phyloP scores from a whole-genome alignment of 2,888 invertebrate species.

The Trichogramma evanescens region DNA sequence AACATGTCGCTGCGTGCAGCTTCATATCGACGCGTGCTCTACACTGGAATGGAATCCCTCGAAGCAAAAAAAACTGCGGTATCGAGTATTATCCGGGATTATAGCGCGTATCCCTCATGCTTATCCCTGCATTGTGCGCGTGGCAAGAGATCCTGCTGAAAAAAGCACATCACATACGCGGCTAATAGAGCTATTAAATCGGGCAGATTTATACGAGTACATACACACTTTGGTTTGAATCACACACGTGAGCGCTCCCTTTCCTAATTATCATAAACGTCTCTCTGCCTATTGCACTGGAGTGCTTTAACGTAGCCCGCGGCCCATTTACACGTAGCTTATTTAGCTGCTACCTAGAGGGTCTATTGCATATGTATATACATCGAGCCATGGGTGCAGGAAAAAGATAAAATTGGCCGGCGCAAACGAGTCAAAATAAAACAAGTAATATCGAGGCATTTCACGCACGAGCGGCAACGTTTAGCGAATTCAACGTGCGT shows the following conservation, averaged over 20 bases:
- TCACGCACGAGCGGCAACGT: slow-evolving; percentile 48
- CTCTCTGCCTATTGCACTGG: no score
- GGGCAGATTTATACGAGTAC: slow-evolving; percentile 7
- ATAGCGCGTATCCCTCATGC: no score
- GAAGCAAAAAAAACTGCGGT: no score
- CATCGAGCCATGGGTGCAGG: not conserved
- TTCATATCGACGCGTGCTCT: no score
- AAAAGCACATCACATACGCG: slow-evolving; percentile 7
- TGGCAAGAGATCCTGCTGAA: not conserved
- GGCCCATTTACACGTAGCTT: no score
- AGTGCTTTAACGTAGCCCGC: no score
- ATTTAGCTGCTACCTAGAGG: not conserved
- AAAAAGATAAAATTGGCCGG: slow-evolving; percentile 25
- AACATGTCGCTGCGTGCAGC: no score
- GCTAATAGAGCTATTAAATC: slow-evolving; percentile 22
- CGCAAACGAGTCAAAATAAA: slow-evolving; percentile 43
- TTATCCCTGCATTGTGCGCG: no score
- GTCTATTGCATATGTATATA: slow-evolving; percentile 3
- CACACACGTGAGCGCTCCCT: not conserved
- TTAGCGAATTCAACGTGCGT: slow-evolving; percentile 48
- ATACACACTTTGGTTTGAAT: not conserved
- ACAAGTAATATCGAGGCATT: slow-evolving; percentile 47
- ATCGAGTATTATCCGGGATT: no score
- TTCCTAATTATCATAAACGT: slow-evolving; percentile 23
- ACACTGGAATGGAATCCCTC: no score